Evolutionary conservation across 2,888 invertebrate genomes (phyloP).

Genomic region (Aporophyla nigra): DNA sequence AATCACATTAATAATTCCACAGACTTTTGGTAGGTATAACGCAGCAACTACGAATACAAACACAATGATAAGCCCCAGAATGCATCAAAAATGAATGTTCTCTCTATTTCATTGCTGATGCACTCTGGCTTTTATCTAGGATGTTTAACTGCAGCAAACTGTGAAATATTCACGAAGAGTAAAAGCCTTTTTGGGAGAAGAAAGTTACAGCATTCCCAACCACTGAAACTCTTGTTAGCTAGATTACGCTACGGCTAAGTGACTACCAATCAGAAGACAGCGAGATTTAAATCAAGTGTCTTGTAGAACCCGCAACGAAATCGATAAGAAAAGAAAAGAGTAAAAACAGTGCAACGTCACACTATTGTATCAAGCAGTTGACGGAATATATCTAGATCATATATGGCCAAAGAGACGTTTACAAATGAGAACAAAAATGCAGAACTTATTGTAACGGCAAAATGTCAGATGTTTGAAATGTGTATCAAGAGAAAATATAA

Average conservation of each 20-base stretch:
- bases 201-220: background rate
- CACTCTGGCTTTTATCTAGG: background rate
- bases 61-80: background rate
- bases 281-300: background rate
- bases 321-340: background rate
- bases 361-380: background rate
- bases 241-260: background rate
- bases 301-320: background rate
- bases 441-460: background rate
- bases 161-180: background rate
- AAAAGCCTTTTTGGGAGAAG: background rate
- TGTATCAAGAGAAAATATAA: background rate
- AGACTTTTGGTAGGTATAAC: background rate
- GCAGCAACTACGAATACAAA: background rate
- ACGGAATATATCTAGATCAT: background rate
- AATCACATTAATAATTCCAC: background rate
- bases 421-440: too few species aligned
- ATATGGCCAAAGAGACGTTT: background rate
- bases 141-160: background rate
- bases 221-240: background rate
- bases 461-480: background rate
- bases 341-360: background rate
- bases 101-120: background rate
- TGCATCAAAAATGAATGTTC: background rate
- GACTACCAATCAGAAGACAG: background rate